Evolutionary conservation across 2,113 vertebrate genomes (phyloP).

Genomic region (Tiliqua scincoides): DNA sequence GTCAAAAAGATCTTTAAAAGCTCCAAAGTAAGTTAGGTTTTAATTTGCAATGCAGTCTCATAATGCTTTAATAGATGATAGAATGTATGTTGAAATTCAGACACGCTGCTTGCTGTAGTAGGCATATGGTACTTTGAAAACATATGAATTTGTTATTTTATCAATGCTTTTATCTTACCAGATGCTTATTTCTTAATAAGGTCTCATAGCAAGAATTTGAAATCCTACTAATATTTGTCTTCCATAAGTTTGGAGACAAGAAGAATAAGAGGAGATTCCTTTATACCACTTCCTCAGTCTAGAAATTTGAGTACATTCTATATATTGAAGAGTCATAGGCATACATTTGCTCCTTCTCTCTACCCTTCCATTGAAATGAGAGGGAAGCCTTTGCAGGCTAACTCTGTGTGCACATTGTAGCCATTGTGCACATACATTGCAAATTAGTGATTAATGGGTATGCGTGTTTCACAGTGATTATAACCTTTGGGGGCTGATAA

Average conservation of each 20-base stretch:
- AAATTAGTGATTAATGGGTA: background rate
- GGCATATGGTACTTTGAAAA: background rate
- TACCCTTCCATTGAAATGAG: background rate
- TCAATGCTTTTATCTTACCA: background rate
- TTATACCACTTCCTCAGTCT: too few species aligned
- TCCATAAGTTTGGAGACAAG: background rate
- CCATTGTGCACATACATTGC: accelerated
- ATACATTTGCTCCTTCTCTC: background rate
- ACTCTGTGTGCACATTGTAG: background rate
- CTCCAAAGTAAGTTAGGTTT: background rate
- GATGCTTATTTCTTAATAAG: background rate
- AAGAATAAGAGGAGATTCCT: background rate
- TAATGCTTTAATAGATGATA: background rate
- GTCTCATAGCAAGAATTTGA: background rate
- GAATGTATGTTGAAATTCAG: background rate
- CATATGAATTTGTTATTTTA: background rate
- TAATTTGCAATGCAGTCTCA: background rate
- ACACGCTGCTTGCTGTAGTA: background rate
- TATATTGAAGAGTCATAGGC: background rate
- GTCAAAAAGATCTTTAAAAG: background rate
- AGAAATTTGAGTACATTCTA: background rate
- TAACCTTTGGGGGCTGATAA: background rate
- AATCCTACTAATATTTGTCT: background rate
- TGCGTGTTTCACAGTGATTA: background rate
- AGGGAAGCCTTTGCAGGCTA: background rate